Base-by-base conservation (phyloP, 2,113 vertebrate genomes). In the Triplophysa tibetana region DNA sequence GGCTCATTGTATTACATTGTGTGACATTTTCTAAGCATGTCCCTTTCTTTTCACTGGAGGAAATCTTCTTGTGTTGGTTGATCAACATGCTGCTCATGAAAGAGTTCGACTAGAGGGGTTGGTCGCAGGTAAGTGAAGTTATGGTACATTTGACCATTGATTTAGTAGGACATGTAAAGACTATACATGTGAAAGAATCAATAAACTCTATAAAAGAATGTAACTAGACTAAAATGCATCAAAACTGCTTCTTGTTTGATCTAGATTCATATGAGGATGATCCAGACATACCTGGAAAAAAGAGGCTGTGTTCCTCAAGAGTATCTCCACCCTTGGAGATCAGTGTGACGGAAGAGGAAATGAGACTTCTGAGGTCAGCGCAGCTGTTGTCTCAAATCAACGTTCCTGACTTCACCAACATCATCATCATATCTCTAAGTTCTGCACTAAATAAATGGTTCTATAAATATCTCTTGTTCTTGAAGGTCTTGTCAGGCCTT, bases 81-180 rank as follows among this genome's bases (percentile, higher is more conserved):
- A 99, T 86, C 97, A 99, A 81, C 98, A 99, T 2, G 98, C 98
- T 70, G 97, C 96, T 67, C 96, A 99, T 2, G 98, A 99, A 88
- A 93, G 98, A 38, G 88, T 99, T 68, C 95, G 98, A 21, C 87
- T 99, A 79, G 98, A 99, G 90, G 95, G 94, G 82, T 93, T 99
- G 26, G 91, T 98, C 21, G 86, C 87, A 88, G 96, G 98, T 98
- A 90, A 87, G 82, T 48, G 17, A 2, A 21, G 52, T 66, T 41
- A 12, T 8, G 8, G 14, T 52, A 3, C 14, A 17, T 52, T 16
- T 52, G n/a, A 21, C 13, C 50, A 54, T 13, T 43, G 50, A 52
- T 52, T 16, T 16, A 52, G 50, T 16, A 3, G 1, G 3, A 16
- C 11, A 52, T 52, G 13, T 52, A 52, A 52, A 52, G 48, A 16